Percentiles rank a stretch among this genome's conserved stretches.
phyloP scores from a whole-genome alignment of 2,797 vertebrate genomes.

The Eidolon dupreanum region DNA sequence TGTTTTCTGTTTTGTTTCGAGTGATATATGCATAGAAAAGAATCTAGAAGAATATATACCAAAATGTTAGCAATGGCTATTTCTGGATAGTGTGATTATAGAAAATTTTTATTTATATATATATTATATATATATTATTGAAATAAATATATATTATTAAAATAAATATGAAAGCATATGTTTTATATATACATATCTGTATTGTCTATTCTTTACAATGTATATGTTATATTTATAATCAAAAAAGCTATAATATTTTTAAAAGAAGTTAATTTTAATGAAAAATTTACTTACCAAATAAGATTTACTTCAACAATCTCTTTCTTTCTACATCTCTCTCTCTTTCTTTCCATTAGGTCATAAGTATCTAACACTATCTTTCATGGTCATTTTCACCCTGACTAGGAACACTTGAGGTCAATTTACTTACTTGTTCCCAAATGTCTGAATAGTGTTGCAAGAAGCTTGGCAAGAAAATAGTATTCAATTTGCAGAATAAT shows the following conservation, averaged over 20 bases:
- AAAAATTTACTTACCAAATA: neutral
- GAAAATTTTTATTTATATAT: neutral
- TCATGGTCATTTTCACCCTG: conserved; percentile 63
- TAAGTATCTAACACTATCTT: neutral
- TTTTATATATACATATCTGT: neutral
- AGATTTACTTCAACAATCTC: neutral
- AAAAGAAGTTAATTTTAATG: conserved; percentile 11
- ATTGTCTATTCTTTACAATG: neutral
- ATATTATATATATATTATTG: neutral
- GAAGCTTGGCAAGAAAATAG: conserved; percentile 33
- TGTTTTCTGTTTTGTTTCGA: conserved; percentile 38
- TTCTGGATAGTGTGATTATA: neutral
- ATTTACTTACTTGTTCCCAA: conserved; percentile 72
- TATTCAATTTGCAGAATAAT: conserved; percentile 2
- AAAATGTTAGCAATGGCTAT: conserved; percentile 1
- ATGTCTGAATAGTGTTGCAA: conserved; percentile 20
- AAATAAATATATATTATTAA: neutral
- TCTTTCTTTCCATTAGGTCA: neutral
- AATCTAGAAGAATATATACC: conserved; percentile 4
- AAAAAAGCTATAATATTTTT: conserved; percentile 3
- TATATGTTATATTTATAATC: conserved; percentile 12
- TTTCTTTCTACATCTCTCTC: conserved; percentile 23
- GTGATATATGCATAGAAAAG: conserved; percentile 29
- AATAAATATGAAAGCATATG: no score
- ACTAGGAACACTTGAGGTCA: conserved; percentile 74